Evolutionary conservation across 92 coral and sea anemone genomes (phyloP).

Genomic region (Ricordea florida): DNA sequence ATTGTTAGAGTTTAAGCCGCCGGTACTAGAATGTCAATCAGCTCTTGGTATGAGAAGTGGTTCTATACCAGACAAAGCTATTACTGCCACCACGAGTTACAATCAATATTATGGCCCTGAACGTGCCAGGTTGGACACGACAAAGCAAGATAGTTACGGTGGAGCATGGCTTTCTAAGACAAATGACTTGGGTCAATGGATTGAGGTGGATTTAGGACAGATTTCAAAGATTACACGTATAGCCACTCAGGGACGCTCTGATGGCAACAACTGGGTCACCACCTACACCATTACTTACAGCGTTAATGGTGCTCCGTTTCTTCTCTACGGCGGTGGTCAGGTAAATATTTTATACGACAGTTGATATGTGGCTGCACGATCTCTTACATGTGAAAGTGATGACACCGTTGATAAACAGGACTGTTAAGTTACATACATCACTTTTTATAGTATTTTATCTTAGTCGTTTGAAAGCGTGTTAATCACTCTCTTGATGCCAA

Average conservation of each 20-base stretch:
- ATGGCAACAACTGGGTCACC: conserved; percentile 20
- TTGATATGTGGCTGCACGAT: too few relatives aligned
- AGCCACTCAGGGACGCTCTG: conserved; percentile 29
- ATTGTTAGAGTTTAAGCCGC: conserved; percentile 4
- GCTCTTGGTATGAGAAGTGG: conserved; percentile 37
- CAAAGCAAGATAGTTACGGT: background rate
- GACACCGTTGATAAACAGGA: too few relatives aligned
- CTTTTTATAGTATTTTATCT: too few relatives aligned
- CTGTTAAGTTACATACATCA: too few relatives aligned
- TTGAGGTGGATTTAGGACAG: conserved; percentile 18
- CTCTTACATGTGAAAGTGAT: too few relatives aligned
- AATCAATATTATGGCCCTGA: conserved; percentile 7
- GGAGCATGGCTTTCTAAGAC: conserved; percentile 23
- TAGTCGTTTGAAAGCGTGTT: too few relatives aligned
- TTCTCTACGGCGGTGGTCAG: conserved; percentile 1
- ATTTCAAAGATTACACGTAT: background rate
- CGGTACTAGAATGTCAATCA: conserved; percentile 1
- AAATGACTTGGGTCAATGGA: conserved; percentile 22
- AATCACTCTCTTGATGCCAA: too few relatives aligned
- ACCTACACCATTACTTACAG: conserved; percentile 16
- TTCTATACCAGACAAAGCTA: conserved; percentile 3
- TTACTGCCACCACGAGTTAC: conserved; percentile 9
- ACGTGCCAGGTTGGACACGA: background rate
- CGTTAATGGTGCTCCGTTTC: conserved; percentile 19
- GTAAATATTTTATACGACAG: background rate